Base-by-base conservation (phyloP, 1,140 invertebrate species). In the Zaprionus vittiger region DNA sequence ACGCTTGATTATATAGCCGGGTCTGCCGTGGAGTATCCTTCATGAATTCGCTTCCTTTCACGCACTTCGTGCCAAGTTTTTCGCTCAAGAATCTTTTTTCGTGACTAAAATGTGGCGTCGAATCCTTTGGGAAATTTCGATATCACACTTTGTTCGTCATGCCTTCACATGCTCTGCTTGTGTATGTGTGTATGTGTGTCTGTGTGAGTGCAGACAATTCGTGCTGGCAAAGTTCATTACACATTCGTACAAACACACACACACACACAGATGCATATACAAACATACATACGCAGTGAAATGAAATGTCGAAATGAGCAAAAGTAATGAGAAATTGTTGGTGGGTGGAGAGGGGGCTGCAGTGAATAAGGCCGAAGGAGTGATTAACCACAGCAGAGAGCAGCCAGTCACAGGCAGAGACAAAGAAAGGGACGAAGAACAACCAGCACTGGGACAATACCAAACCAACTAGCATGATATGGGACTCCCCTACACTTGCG, bases 81-180 rank as follows among this genome's bases (percentile, higher is more conserved):
- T 44, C 24, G 22, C 26, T 22, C 37, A 17, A 54, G 74, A 87
- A 90, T 89, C 84, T 87, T 89, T 77, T 87, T 87, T 84, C 84
- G 72, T 84, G 81, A 79, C 81, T 78, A 81, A 91, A 91, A 91
- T 87, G 83, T 91, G 87, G 87, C 83, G 87, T 87, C 55, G 84
- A 91, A 89, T 91, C 89, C 89, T 91, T 91, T 89, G 89, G 89
- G 89, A 91, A 91, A 91, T 91, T 91, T 91, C 89, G 83, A 91
- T 91, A 91, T 91, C 83, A 91, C 89, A 91, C 84, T 91, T 79
- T 85, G 82, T 79, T 91, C 89, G 70, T 74, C 84, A 79, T 85
- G 77, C 84, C 77, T 62, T 38, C 34, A 55, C 47, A 52, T 24
- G 20, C 22, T 14, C 11, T 37, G 20, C 14, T 24, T 56, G 37